Conservation (phyloP, 2,797 vertebrate species). For the Luscinia luscinia region DNA sequence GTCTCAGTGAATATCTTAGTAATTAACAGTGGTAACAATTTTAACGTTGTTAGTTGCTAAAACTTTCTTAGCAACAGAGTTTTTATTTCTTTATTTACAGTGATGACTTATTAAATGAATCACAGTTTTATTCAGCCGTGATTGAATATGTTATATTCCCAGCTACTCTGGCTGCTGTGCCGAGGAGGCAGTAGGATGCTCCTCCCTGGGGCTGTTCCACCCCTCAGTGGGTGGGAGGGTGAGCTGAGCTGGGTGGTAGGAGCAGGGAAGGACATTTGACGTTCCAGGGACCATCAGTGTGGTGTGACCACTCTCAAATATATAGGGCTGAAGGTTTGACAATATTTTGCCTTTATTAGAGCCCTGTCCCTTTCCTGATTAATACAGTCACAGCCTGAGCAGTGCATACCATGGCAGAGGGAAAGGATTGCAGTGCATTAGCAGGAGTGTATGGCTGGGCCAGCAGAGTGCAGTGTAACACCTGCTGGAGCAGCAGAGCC, state of each 20-base stretch:
- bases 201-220: neutral
- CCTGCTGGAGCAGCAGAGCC: neutral
- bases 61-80: neutral
- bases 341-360: neutral
- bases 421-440: neutral
- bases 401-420: neutral
- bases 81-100: neutral
- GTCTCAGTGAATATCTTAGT: neutral
- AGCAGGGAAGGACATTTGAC: neutral
- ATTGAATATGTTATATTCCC: neutral
- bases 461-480: slow-evolving; percentile 41
- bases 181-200: neutral
- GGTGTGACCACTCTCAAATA: neutral
- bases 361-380: neutral
- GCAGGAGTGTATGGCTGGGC: neutral
- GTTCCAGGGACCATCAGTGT: neutral
- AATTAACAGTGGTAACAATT: neutral
- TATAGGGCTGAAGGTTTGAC: neutral
- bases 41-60: neutral
- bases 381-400: neutral
- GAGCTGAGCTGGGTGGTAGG: neutral
- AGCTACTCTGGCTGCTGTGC: fast-evolving
- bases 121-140: neutral
- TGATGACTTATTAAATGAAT: neutral
- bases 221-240: fast-evolving